phyloP scores from a whole-genome alignment of 2,113 vertebrate genomes.

The Rattus rattus region DNA sequence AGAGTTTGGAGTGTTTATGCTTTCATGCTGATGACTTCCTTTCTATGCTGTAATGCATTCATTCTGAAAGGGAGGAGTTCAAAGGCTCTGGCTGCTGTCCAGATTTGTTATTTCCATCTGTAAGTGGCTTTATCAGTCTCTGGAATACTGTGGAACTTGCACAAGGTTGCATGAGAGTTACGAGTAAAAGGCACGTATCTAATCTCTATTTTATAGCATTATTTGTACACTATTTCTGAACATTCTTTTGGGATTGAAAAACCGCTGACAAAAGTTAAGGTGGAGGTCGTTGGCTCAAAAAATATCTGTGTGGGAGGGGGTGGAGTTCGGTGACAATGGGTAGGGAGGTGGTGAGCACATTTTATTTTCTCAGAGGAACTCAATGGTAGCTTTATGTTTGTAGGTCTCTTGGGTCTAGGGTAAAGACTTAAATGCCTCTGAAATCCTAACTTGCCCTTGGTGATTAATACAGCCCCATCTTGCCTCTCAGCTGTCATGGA shows the following conservation, averaged over 20 bases:
- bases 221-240: constrained; percentile 44
- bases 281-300: background rate
- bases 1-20: background rate
- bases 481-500: background rate
- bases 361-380: constrained; percentile 25
- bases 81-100: background rate
- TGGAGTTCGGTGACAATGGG: background rate
- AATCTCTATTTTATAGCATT: background rate
- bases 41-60: background rate
- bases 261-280: background rate
- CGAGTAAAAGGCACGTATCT: background rate
- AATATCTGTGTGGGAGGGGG: background rate
- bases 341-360: background rate
- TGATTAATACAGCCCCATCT: background rate
- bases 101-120: background rate
- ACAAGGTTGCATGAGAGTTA: background rate
- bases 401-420: background rate
- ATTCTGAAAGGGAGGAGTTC: background rate
- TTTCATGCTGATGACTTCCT: background rate
- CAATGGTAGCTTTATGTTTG: background rate
- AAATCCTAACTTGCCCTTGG: background rate
- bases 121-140: background rate
- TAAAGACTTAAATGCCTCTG: background rate
- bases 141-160: background rate
- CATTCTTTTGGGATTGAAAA: background rate